These are phyloP conservation scores for Anguilla anguilla DNA, from an alignment of 2,797 vertebrate species.

Conservation along the genomic window DNA sequence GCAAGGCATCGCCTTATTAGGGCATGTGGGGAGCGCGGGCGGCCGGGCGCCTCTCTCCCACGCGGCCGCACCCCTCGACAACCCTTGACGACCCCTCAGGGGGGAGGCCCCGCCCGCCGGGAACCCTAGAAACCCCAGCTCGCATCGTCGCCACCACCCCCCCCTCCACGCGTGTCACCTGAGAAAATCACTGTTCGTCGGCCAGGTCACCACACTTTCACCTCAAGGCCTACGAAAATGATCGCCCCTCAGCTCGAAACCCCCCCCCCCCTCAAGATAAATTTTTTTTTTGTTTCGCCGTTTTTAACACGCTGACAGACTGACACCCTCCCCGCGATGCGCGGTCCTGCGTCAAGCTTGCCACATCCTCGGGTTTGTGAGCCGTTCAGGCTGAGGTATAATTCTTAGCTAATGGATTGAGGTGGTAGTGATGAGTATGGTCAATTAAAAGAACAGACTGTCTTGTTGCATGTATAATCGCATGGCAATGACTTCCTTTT, in stretches of 20 bases:
- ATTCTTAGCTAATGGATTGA: not conserved
- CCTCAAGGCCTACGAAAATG: not conserved
- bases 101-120: not conserved
- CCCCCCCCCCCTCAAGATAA: no score
- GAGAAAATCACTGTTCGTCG: not conserved
- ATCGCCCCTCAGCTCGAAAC: not conserved
- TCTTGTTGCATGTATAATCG: not conserved
- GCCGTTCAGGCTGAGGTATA: not conserved
- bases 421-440: no score
- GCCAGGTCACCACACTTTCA: not conserved
- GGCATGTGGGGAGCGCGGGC: slow-evolving; percentile 16
- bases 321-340: not conserved
- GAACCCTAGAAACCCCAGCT: not conserved
- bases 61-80: not conserved
- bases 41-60: not conserved
- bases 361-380: not conserved
- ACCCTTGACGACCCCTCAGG: no score
- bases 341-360: no score
- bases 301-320: not conserved
- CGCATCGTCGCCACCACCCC: not conserved
- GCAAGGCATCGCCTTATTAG: slow-evolving; percentile 31
- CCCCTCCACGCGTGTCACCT: not conserved
- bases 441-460: not conserved
- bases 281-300: not conserved
- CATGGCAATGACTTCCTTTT: not conserved